Evolutionary conservation across 2,888 invertebrate genomes (phyloP), one percentile per base, ranked within the genome.

Genomic region (Phalangium opilio): DNA sequence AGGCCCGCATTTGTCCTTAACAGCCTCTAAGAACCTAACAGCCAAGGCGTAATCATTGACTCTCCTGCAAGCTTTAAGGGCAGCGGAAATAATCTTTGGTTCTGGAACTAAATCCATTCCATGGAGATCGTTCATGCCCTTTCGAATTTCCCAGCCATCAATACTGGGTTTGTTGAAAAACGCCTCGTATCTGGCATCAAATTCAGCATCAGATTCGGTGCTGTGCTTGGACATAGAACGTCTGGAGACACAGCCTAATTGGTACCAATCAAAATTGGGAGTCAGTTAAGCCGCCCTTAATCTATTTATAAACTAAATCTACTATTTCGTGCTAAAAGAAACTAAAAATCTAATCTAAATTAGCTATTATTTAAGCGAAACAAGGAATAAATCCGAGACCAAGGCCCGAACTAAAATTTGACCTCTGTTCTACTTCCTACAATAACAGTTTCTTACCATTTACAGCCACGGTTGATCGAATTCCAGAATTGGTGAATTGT

Each of bases 21-120:
- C 74, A 3, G 84, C 79, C 69, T 98, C 98, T 50, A 99, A 68
- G 62, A 89, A 89, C 69, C 98, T 80, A 19, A 90, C 76, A 19
- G 91, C 84, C 19, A 99, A 72, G 0, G 96, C 82, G 63, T 80
- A 87, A 67, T 98, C 98, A 64, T 98, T 95, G 3, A 93, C 75
- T 59, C 87, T 75, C 58, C 96, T 79, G 69, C 91, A 91, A 1
- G 96, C 96, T 53, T 78, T 78, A 57, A 96, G 68, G 1, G 83
- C 87, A 44, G 91, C 83, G 58, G 75, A 75, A 57, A 95, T 77
- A 58, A 95, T 83, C 65, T 74, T 78, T 52, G 95, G 91, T 64
- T 91, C 91, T 0, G 95, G 91, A 8, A 96, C 78, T 62, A 85
- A 70, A 73, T 96, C 95, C 78, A 84, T 81, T 57, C 83, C 86